These are phyloP conservation scores for Eupsittula cactorum DNA, from an alignment of 2,113 vertebrate genomes.

Conservation along the genomic window DNA sequence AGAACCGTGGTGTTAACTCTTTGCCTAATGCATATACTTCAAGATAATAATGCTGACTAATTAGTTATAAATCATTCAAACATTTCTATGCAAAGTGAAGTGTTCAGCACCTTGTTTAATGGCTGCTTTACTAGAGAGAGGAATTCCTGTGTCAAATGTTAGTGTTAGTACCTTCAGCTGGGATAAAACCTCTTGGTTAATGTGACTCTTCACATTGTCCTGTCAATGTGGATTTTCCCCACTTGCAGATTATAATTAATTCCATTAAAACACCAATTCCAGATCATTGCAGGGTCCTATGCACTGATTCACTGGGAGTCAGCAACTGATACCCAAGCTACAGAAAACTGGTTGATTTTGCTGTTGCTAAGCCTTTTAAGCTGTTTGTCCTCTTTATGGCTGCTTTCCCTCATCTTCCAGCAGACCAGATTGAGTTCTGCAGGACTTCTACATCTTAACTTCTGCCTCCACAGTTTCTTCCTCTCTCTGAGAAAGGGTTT, in stretches of 20 bases:
- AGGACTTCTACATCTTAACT: background rate
- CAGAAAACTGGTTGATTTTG: accelerated
- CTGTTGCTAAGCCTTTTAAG: background rate
- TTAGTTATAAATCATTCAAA: slow-evolving; percentile 28
- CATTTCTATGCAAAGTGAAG: background rate
- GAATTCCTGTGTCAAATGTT: background rate
- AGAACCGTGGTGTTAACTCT: background rate
- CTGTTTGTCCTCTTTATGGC: background rate
- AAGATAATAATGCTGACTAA: background rate
- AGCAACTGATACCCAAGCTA: no score
- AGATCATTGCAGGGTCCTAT: background rate
- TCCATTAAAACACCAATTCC: background rate
- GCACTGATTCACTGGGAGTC: background rate
- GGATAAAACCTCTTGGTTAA: background rate
- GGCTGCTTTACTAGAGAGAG: background rate
- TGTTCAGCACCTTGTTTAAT: background rate
- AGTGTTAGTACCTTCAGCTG: background rate
- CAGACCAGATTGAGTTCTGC: background rate
- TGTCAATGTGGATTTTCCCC: background rate
- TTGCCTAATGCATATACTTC: background rate
- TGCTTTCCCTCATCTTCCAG: background rate
- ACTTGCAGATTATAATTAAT: background rate
- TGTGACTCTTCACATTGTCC: background rate
- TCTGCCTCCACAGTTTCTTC: background rate
- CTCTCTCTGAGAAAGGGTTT: background rate